Conservation (phyloP, 1,140 invertebrate genomes). For the Drosophila aff. region DNA sequence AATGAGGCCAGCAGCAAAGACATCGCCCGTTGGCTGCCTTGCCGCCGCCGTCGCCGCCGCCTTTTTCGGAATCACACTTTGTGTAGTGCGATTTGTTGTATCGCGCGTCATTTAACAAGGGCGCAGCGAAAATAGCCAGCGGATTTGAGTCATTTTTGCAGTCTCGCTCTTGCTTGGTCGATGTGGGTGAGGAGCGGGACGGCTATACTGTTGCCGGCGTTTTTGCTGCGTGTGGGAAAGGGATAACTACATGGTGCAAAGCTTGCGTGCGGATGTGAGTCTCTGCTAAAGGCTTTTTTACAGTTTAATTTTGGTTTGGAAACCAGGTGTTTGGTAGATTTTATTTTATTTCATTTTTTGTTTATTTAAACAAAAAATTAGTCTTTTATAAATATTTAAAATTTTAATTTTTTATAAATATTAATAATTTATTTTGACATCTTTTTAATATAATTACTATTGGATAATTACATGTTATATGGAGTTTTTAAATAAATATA, state of each 20-base stretch:
- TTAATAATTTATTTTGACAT: no score
- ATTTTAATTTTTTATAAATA: no score
- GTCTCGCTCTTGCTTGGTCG: slow-evolving; percentile 2
- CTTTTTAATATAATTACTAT: no score
- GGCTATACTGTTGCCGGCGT: slow-evolving; percentile 8
- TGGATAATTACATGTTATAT: no score
- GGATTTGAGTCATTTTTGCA: slow-evolving; percentile 41
- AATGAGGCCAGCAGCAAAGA: slow-evolving; percentile 58
- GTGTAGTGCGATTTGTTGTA: slow-evolving; percentile 81
- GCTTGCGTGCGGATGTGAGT: slow-evolving; percentile 13
- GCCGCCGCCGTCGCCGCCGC: slow-evolving; percentile 2
- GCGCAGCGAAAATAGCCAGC: slow-evolving; percentile 48
- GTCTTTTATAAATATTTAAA: no score
- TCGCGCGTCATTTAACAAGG: slow-evolving; percentile 79
- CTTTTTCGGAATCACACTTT: slow-evolving; percentile 59
- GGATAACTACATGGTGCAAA: neutral
- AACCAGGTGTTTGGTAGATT: neutral
- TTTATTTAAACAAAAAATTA: neutral
- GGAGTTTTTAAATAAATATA: no score
- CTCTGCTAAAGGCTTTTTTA: slow-evolving; percentile 17
- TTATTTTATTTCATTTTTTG: neutral
- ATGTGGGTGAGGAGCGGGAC: slow-evolving; percentile 22
- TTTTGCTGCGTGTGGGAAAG: slow-evolving; percentile 3
- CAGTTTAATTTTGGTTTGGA: neutral
- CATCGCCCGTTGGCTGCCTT: slow-evolving; percentile 40